phyloP scores from a whole-genome alignment of 2,113 vertebrate species.

The Arizona elegans region DNA sequence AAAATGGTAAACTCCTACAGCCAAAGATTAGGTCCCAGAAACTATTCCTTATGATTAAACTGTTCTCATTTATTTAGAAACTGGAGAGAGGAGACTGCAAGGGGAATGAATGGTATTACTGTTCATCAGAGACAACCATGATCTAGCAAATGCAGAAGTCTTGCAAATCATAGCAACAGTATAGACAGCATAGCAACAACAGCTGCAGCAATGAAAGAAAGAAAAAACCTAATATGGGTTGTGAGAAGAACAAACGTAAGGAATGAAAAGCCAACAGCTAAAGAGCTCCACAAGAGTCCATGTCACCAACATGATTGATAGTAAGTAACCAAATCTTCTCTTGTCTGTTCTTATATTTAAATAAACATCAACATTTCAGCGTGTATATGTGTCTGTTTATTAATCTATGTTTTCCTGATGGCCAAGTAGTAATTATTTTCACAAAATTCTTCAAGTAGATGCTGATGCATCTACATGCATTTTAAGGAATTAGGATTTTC shows the following conservation, averaged over 20 bases:
- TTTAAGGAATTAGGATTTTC: neutral
- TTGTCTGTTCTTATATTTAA: constrained; percentile 7
- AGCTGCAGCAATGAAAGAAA: constrained; percentile 33
- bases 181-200: constrained; percentile 52
- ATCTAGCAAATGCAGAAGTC: constrained; percentile 44
- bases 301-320: constrained; percentile 35
- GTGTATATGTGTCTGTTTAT: neutral
- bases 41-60: constrained; percentile 44
- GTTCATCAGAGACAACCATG: constrained; percentile 55
- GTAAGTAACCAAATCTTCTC: constrained; percentile 15
- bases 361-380: neutral
- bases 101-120: constrained; percentile 45
- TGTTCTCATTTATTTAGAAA: constrained; percentile 50
- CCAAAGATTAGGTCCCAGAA: constrained; percentile 35
- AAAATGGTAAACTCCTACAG: constrained; percentile 33
- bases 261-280: neutral
- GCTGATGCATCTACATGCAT: neutral
- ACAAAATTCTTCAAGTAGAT: neutral
- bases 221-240: neutral
- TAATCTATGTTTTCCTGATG: neutral
- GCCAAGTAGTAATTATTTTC: neutral
- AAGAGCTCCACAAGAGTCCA: neutral
- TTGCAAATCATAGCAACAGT: constrained; percentile 55
- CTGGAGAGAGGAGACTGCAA: constrained; percentile 43
- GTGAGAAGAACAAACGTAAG: neutral